Base-by-base conservation (phyloP, 2,888 invertebrate genomes). In the Thyatira batis region DNA sequence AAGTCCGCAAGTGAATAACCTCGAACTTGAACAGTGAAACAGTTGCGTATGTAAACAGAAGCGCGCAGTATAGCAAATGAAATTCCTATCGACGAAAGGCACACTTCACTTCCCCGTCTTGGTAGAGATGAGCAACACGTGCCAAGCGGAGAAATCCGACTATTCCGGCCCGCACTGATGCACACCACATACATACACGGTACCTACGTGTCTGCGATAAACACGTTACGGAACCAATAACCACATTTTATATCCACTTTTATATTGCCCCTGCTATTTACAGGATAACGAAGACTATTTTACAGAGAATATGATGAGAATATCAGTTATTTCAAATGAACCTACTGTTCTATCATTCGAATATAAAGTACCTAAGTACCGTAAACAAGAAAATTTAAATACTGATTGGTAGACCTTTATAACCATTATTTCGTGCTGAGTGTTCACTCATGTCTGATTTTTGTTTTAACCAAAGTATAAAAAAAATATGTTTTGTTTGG, bases 11-110 rank as follows among this genome's bases (percentile, higher is more conserved):
- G 81, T 82, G 82, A 84, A 86, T 76, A 82, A 89, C 90, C 90
- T 85, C 88, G 89, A 89, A 89, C 89, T 89, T 89, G 90, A 84
- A 76, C 76, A 78, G 63, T 73, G 73, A 74, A 76, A 78, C 67
- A 80, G 73, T 76, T 73, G 72, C 73, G 69, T 79, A 81, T 80
- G 84, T 87, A 89, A 89, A 89, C 87, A 89, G 72, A 71, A 71
- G 66, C 67, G 70, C 68, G 76, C 61, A 73, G 75, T 76, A 75
- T n/a, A 23, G 77, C 76, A 80, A 84, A 86, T 83, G 82, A 84
- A 85, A 82, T 81, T 83, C 79, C 77, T 76, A 81, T 80, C 75
- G 78, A 79, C 64, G 74, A 81, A 77, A 85, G 78, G 72, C 75
- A 73, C 73, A 73, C 81, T 82, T 84, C 73, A 73, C 81, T 82